phyloP scores from a whole-genome alignment of 2,113 vertebrate genomes.

The Barbus barbus region DNA sequence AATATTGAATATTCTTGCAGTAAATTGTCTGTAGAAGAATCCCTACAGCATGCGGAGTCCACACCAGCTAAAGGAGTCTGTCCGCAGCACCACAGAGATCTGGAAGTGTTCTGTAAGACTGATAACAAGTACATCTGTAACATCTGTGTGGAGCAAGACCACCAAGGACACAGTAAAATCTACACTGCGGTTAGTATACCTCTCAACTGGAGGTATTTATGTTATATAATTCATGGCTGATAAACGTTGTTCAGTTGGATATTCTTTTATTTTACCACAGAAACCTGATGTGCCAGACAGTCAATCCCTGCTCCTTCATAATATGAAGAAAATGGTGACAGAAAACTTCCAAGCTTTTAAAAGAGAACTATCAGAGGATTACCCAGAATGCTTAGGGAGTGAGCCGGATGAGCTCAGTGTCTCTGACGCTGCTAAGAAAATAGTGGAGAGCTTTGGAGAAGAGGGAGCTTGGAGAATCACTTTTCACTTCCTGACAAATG shows the following conservation, averaged over 20 bases:
- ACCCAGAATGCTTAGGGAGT: conserved; percentile 5
- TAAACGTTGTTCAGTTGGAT: background rate
- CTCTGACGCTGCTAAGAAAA: background rate
- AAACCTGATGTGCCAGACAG: background rate
- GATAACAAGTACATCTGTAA: conserved; percentile 1
- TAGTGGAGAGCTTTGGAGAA: conserved; percentile 17
- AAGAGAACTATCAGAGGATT: background rate
- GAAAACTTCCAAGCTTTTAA: background rate
- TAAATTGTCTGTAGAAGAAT: background rate
- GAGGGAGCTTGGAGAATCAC: background rate
- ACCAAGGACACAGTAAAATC: background rate
- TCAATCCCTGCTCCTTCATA: background rate
- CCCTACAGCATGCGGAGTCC: background rate
- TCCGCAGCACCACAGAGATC: background rate
- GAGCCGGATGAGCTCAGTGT: background rate
- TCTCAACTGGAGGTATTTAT: no score
- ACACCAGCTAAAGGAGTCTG: background rate
- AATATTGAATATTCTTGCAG: background rate
- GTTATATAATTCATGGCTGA: background rate
- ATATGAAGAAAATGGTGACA: background rate
- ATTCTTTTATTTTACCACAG: background rate
- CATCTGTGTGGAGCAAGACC: background rate
- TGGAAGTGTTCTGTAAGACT: conserved; percentile 5
- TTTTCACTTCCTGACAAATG: background rate
- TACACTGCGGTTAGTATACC: background rate